Percentiles rank a stretch among this genome's conserved stretches.
phyloP scores from a whole-genome alignment of 2,113 vertebrate genomes.

The Malaclemys terrapin region DNA sequence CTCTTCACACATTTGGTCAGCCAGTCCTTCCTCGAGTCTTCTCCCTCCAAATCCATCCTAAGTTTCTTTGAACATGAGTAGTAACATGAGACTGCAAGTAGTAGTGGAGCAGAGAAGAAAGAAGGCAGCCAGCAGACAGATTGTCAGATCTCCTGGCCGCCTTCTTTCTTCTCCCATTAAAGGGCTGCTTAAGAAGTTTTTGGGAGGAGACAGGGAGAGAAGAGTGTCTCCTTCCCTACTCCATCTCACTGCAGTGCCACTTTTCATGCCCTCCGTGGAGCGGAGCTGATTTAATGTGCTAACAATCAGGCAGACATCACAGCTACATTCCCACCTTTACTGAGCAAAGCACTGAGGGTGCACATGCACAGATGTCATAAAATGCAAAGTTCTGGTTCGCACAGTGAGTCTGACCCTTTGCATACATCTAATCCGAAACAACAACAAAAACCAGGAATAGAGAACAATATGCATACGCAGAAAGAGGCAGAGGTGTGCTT shows the following conservation, averaged over 20 bases:
- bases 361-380: neutral
- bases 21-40: neutral
- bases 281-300: neutral
- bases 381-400: neutral
- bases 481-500: constrained; percentile 1
- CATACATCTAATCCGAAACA: neutral
- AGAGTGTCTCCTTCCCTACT: neutral
- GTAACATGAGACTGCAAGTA: neutral
- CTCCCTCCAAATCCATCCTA: no score
- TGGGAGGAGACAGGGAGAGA: neutral
- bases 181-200: neutral
- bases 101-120: neutral
- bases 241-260: neutral
- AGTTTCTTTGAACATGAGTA: neutral
- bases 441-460: neutral
- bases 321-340: neutral
- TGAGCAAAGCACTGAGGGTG: neutral
- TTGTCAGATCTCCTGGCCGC: neutral
- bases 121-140: neutral
- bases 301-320: neutral
- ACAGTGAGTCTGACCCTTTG: neutral
- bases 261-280: neutral
- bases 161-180: neutral
- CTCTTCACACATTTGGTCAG: neutral
- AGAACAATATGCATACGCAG: neutral